Evolutionary conservation across 2,888 invertebrate species (phyloP).

Genomic region (Brachynemurus nebulosus): DNA sequence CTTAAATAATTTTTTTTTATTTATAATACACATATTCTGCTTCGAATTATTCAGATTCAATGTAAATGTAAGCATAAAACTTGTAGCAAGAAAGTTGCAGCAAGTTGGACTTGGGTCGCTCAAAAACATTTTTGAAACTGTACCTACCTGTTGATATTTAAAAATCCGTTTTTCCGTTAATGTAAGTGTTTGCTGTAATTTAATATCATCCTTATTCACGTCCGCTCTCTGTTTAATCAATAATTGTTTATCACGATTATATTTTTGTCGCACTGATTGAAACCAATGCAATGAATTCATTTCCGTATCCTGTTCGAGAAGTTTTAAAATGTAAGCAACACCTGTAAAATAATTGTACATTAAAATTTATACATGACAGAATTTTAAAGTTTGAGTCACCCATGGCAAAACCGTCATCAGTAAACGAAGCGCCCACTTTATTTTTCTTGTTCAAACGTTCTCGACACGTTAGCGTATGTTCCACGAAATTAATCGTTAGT

Average conservation of each 20-base stretch:
- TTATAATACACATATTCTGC: slow-evolving; percentile 22
- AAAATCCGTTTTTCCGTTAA: slow-evolving; percentile 76
- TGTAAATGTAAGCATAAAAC: not conserved
- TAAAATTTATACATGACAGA: not conserved
- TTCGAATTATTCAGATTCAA: slow-evolving; percentile 8
- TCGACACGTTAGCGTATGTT: slow-evolving; percentile 81
- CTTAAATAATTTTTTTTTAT: too few relatives aligned
- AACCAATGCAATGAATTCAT: slow-evolving; percentile 95
- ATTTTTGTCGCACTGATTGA: slow-evolving; percentile 65
- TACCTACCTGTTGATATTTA: slow-evolving; percentile 42
- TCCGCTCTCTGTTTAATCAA: slow-evolving; percentile 38
- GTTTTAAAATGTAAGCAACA: slow-evolving; percentile 78
- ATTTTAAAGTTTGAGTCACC: slow-evolving; percentile 34
- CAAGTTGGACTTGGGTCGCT: not conserved
- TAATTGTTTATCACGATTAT: slow-evolving; percentile 43
- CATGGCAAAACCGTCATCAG: slow-evolving; percentile 97
- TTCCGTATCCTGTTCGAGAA: slow-evolving; percentile 69
- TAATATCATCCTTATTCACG: slow-evolving; percentile 55
- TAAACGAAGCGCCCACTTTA: slow-evolving; percentile 77
- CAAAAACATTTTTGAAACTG: not conserved
- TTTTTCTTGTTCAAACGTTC: slow-evolving; percentile 87
- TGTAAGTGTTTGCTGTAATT: slow-evolving; percentile 83
- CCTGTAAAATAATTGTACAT: slow-evolving; percentile 36
- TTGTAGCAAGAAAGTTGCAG: not conserved
- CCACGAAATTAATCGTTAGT: slow-evolving; percentile 85